Conservation (phyloP, 2,888 invertebrate species). For the Lasius platythorax region DNA sequence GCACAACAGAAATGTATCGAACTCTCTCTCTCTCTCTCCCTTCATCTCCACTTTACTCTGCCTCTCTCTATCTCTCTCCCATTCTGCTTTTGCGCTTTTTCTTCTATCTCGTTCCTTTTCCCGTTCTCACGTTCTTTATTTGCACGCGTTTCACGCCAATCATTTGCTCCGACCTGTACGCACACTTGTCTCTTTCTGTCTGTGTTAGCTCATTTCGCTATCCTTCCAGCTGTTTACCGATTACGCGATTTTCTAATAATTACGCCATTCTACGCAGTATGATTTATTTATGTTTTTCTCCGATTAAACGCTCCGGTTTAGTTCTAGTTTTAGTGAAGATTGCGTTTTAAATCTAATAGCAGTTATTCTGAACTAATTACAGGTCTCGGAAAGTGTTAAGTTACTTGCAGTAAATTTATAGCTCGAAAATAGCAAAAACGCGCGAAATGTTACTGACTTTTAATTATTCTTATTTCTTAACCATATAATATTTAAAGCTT, state of each 20-base stretch:
- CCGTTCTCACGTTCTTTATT: constrained; percentile 51
- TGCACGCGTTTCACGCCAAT: constrained; percentile 42
- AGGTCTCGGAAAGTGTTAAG: background rate
- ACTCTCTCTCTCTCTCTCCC: constrained; percentile 45
- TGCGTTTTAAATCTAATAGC: background rate
- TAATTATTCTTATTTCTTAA: background rate
- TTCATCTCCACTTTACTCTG: constrained; percentile 10
- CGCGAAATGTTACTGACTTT: background rate
- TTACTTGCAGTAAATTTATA: background rate
- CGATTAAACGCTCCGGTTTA: constrained; percentile 16
- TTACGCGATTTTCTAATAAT: constrained; percentile 39
- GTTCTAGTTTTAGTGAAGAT: constrained; percentile 2
- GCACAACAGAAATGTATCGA: constrained; percentile 63
- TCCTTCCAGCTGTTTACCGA: background rate
- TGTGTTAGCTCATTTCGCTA: constrained; percentile 20
- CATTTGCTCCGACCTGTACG: constrained; percentile 23
- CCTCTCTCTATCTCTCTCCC: background rate
- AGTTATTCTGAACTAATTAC: background rate
- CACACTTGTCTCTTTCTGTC: background rate
- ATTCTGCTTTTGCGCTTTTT: constrained; percentile 27
- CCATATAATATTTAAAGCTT: background rate
- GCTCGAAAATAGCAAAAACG: background rate
- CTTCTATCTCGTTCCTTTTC: background rate
- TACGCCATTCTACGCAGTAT: background rate
- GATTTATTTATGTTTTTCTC: background rate